These are phyloP conservation scores for Temnopleurus reevesii DNA, from an alignment of 53 echinoderm and acorn worm species.

Conservation along the genomic window DNA sequence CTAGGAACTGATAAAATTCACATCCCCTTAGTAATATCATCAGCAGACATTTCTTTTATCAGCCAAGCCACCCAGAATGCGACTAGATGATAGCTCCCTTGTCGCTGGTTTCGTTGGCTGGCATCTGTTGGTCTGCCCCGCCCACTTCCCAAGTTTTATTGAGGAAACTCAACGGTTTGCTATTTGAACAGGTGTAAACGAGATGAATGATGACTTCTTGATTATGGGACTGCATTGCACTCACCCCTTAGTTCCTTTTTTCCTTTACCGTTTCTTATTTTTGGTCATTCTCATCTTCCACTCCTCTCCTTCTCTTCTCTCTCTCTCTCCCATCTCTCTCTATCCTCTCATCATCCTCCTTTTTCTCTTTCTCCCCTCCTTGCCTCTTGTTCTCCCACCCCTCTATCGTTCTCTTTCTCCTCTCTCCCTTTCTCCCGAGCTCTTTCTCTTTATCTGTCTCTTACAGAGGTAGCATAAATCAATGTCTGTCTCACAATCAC, in stretches of 20 bases:
- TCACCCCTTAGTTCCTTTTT: neutral
- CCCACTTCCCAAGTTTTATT: neutral
- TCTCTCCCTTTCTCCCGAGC: no score
- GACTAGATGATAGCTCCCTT: neutral
- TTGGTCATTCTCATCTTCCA: no score
- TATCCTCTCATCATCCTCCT: no score
- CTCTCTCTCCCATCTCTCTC: neutral
- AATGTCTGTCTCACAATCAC: neutral
- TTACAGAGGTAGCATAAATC: neutral
- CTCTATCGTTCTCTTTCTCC: neutral
- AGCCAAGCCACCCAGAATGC: neutral
- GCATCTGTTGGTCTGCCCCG: neutral
- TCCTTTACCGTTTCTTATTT: no score
- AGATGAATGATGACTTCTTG: neutral
- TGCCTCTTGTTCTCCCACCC: no score
- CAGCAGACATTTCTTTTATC: neutral
- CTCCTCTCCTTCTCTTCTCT: neutral
- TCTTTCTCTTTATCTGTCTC: no score
- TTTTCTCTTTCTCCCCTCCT: neutral
- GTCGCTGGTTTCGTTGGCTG: neutral
- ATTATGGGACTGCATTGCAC: no score
- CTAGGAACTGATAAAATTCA: neutral
- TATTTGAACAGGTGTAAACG: neutral
- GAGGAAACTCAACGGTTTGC: neutral
- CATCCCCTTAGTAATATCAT: neutral